phyloP scores from a whole-genome alignment of 2,888 invertebrate genomes.

The Horisme vitalbata region DNA sequence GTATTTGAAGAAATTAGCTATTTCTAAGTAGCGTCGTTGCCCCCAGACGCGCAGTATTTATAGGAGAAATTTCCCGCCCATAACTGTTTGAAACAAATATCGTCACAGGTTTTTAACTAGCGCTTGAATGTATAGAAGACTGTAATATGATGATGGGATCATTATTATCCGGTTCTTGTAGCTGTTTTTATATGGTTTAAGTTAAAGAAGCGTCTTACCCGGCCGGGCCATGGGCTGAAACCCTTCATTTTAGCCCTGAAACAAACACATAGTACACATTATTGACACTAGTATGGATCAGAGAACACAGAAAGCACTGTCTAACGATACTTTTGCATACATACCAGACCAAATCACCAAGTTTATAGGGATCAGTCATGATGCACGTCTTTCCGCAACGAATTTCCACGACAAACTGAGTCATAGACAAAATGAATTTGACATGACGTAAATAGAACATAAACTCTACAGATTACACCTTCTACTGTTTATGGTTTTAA shows the following conservation, averaged over 20 bases:
- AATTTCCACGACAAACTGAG: conserved; percentile 73
- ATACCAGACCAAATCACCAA: conserved; percentile 82
- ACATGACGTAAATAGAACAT: no score
- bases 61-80: conserved; percentile 57
- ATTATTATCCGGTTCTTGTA: conserved; percentile 9
- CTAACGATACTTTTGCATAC: conserved; percentile 48
- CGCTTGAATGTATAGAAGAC: conserved; percentile 1
- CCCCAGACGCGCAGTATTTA: conserved; percentile 36
- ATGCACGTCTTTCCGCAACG: conserved; percentile 49
- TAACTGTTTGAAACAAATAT: conserved; percentile 31
- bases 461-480: conserved; percentile 40
- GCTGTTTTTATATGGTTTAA: conserved; percentile 33
- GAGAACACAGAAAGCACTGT: conserved; percentile 60
- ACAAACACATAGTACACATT: conserved; percentile 55
- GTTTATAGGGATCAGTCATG: conserved; percentile 75
- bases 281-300: conserved; percentile 26
- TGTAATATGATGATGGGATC: conserved; percentile 11
- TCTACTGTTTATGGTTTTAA: conserved; percentile 49
- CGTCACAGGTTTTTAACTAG: conserved; percentile 37
- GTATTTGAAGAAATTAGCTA: conserved; percentile 16
- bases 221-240: conserved; percentile 98
- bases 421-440: conserved; percentile 55
- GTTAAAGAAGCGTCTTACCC: conserved; percentile 87
- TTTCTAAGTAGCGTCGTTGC: conserved; percentile 34
- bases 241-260: conserved; percentile 99